Base-by-base conservation (phyloP, 2,888 invertebrate species). In the Luperina testacea region DNA sequence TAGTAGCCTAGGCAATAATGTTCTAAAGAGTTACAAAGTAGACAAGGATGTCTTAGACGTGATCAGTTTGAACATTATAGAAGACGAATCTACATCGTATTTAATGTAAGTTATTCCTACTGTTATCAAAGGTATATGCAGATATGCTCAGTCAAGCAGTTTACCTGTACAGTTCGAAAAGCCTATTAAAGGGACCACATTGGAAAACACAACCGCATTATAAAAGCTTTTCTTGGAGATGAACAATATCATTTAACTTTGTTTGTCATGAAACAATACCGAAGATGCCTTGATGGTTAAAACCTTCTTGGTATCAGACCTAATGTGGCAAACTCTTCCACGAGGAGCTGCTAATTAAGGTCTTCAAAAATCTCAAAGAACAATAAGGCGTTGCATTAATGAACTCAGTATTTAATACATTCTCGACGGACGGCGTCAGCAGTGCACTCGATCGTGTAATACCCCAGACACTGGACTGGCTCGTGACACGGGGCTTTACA, bases 401-500 rank as follows among this genome's bases (percentile, higher is more conserved):
- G 67, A 76, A 32, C 51, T 71, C 32, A 42, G 57, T 69, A 77
- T 78, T 80, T 84, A 87, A 87, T 86, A 85, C 86, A 84, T 81
- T 81, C 78, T 80, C 77, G 70, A 74, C 74, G 82, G 72, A 45
- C 81, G 82, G 32, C 74, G 71, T 72, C 80, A 38, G 71, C 75
- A 75, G 80, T 80, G 82, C 85, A 84, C 86, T 85, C 86, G 82
- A 84, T 88, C 85, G 88, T 86, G 81, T 90, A 88, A 90, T 87
- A 87, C 88, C 86, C 87, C 70, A 82, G 88, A 86, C 87, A 89
- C 86, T 78, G 80, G 86, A 84, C 83, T 82, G 82, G 85, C 87
- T 88, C 85, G 83, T 89, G 90, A 89, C 90, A 90, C 84, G 86
- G 69, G 80, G 90, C 92, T 91, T 91, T 89, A 89, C 80, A 84